A percentile compares a stretch with the other conserved stretches of the same genome.
Evolutionary conservation across 2,113 vertebrate species (phyloP).

Genomic region (Bagarius yarrelli): DNA sequence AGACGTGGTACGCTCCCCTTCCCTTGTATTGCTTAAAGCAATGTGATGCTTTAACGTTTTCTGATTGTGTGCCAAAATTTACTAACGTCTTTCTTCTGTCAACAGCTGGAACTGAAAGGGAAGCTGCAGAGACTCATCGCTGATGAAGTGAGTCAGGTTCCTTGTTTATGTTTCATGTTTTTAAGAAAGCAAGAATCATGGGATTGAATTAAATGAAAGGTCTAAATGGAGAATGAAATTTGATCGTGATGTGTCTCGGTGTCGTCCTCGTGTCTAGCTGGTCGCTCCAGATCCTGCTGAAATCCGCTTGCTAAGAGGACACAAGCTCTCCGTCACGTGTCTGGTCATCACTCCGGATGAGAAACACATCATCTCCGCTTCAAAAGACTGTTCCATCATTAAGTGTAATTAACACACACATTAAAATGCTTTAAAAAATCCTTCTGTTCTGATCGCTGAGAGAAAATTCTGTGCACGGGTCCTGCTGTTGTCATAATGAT

Average conservation of each 20-base stretch:
- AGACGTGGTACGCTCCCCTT: conserved; percentile 79
- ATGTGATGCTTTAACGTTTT: not conserved
- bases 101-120: conserved; percentile 89
- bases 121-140: conserved; percentile 85
- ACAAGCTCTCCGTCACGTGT: conserved; percentile 90
- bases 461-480: no score
- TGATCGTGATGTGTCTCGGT: not conserved
- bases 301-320: conserved; percentile 83
- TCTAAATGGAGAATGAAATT: no score
- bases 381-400: conserved; percentile 93
- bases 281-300: conserved; percentile 74
- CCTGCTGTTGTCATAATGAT: not conserved
- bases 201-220: no score
- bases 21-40: not conserved
- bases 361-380: conserved; percentile 82
- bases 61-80: not conserved
- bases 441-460: no score
- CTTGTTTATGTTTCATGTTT: not conserved
- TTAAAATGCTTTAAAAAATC: not conserved
- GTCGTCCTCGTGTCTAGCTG: conserved; percentile 67
- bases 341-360: conserved; percentile 87
- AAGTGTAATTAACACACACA: conserved; percentile 79
- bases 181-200: no score
- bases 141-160: conserved; percentile 79
- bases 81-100: not conserved